Evolutionary conservation across 1,140 invertebrate genomes (phyloP), one percentile per base, ranked within the genome.

Genomic region (Pseudomyrmex pallidus): DNA sequence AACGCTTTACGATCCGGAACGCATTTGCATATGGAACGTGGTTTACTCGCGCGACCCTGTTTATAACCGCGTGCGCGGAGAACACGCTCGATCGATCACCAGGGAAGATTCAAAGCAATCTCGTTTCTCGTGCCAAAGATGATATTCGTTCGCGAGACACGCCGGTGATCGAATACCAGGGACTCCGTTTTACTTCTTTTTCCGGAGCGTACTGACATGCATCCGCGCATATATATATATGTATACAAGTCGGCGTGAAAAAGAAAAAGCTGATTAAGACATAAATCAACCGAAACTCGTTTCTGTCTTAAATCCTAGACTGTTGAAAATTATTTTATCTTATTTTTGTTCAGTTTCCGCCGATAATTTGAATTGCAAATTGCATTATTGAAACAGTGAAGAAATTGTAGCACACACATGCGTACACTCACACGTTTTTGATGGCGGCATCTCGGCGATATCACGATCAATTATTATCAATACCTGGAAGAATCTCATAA

Each of bases 131-230:
- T 90, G 91, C 90, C 92, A 91, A 92, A 90, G 86, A 62, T 87
- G 89, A 91, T 91, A 87, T 87, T 63, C 90, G 83, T 44, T 90
- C 84, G 82, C 10, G 73, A 87, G 85, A 89, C 90, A 92, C 91
- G 91, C 89, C 85, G 90, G 86, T 91, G 92, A 93, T 93, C 91
- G 92, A 93, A 93, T 91, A 89, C 87, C n/a, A n/a, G 90, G 88
- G 92, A 93, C 89, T 93, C 90, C 87, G 92, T 92, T 93, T 93
- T 91, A 91, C 90, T 93, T 87, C 87, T 92, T 91, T 92, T 90
- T 91, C 90, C 91, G 90, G 88, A 92, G 35, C 90, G 89, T 91
- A 93, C 91, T 90, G 90, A 87, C 90, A 90, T 85, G 73, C 83
- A 84, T 84, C 78, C 67, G 52, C 59, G 77, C 82, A 83, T 25